Percentiles rank a stretch among this genome's conserved stretches.
Evolutionary conservation across 2,888 invertebrate species (phyloP).

Genomic region (Himalopsyche japonica): DNA sequence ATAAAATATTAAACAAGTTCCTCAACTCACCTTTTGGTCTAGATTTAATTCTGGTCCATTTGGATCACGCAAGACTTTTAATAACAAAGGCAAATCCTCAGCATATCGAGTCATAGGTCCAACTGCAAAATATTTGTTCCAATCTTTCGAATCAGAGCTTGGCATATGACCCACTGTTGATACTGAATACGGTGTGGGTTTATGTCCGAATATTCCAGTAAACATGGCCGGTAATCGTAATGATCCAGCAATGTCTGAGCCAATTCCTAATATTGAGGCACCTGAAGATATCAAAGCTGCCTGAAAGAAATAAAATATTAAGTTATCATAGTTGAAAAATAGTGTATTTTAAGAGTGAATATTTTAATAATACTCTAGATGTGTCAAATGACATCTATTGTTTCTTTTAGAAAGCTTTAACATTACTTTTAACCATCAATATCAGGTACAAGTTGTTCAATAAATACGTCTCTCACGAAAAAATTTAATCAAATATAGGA

Average conservation of each 20-base stretch:
- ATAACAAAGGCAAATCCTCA: conserved; percentile 75
- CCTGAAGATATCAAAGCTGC: conserved; percentile 76
- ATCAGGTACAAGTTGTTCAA: too few species aligned
- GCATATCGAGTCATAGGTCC: conserved; percentile 90
- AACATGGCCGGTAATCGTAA: conserved; percentile 87
- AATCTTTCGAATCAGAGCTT: conserved; percentile 62
- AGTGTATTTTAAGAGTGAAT: too few species aligned
- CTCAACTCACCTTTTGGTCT: conserved; percentile 49
- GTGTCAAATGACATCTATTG: too few species aligned
- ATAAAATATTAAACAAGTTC: too few species aligned
- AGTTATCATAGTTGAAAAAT: too few species aligned
- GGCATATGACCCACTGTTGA: conserved; percentile 72
- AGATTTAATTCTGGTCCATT: conserved; percentile 54
- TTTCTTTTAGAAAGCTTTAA: too few species aligned
- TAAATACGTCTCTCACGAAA: too few species aligned
- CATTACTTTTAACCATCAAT: too few species aligned
- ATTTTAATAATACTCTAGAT: too few species aligned
- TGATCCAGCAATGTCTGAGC: conserved; percentile 90
- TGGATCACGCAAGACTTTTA: conserved; percentile 69
- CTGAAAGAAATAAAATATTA: conserved; percentile 49
- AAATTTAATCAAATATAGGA: too few species aligned
- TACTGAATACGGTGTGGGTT: conserved; percentile 73
- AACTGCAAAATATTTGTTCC: conserved; percentile 73
- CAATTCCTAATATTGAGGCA: conserved; percentile 80
- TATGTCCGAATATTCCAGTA: conserved; percentile 92